Percentiles rank a stretch among this genome's conserved stretches.
These are phyloP conservation scores for Lagopus muta DNA, from an alignment of 2,113 vertebrate species.

Conservation along the genomic window DNA sequence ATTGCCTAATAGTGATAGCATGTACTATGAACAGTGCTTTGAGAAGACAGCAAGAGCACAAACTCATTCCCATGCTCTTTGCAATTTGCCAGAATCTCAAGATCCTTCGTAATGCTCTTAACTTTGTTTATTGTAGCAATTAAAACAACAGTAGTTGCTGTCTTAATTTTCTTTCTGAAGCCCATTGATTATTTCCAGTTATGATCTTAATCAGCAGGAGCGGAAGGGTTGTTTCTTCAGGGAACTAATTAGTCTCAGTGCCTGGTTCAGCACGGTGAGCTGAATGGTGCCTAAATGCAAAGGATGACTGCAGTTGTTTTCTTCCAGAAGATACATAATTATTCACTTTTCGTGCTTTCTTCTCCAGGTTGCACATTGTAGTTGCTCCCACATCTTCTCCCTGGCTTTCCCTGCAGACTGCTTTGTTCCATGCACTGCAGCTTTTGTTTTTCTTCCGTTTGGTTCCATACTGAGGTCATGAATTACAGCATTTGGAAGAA, in stretches of 20 bases:
- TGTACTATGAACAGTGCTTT: neutral
- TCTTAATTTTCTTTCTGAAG: conserved; percentile 20
- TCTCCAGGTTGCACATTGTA: neutral
- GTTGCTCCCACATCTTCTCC: neutral
- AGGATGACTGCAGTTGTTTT: neutral
- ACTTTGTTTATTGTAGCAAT: neutral
- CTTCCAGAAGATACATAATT: neutral
- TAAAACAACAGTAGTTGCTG: neutral
- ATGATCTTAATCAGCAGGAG: conserved; percentile 8
- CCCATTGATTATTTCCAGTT: conserved; percentile 4
- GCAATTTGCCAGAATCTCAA: neutral
- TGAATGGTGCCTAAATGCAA: neutral
- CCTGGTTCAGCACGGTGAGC: neutral
- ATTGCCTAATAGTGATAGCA: neutral
- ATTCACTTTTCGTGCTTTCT: neutral
- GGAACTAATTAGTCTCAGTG: conserved; percentile 30
- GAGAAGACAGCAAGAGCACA: neutral
- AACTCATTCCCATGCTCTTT: neutral
- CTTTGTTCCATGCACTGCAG: neutral
- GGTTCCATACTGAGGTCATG: neutral
- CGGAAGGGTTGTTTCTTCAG: conserved; percentile 35
- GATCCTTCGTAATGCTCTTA: neutral
- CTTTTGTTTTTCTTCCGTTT: neutral
- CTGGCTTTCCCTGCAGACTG: neutral
- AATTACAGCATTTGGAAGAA: neutral